Evolutionary conservation across 2,888 invertebrate species (phyloP).

Genomic region (Thysanoteuthis rhombus): DNA sequence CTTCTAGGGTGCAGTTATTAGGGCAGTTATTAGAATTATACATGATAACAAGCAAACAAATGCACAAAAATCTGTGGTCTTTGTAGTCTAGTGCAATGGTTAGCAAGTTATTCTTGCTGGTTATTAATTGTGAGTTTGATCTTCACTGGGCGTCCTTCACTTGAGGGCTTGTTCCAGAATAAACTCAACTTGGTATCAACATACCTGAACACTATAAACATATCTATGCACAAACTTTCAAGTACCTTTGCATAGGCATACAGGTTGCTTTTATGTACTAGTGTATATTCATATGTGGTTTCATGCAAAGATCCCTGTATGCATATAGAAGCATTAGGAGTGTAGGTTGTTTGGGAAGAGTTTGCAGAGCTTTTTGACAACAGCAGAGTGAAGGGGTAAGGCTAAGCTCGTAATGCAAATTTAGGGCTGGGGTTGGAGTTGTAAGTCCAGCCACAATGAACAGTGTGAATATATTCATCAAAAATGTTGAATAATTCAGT

Average conservation of each 20-base stretch:
- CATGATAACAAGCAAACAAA: no score
- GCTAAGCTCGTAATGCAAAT: background rate
- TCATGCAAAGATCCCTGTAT: background rate
- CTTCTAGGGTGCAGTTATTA: no score
- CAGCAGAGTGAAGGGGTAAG: background rate
- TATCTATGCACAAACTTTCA: background rate
- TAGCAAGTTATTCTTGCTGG: no score
- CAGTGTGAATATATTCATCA: slow-evolving; percentile 12
- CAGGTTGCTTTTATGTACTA: background rate
- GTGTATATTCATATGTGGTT: background rate
- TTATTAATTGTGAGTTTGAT: no score
- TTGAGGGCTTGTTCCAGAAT: background rate
- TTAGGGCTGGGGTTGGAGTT: background rate
- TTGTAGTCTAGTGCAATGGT: no score
- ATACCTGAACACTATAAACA: background rate
- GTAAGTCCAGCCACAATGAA: background rate
- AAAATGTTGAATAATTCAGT: slow-evolving; percentile 12
- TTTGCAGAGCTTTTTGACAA: background rate
- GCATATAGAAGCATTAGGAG: background rate
- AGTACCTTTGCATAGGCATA: background rate
- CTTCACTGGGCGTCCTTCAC: background rate
- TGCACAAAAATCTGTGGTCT: no score
- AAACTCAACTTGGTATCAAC: background rate
- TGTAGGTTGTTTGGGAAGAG: background rate
- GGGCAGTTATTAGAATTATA: no score